Percentiles rank a stretch among this genome's conserved stretches.
These are phyloP conservation scores for Drosophila neonasuta DNA, from an alignment of 2,888 invertebrate genomes.

Conservation along the genomic window DNA sequence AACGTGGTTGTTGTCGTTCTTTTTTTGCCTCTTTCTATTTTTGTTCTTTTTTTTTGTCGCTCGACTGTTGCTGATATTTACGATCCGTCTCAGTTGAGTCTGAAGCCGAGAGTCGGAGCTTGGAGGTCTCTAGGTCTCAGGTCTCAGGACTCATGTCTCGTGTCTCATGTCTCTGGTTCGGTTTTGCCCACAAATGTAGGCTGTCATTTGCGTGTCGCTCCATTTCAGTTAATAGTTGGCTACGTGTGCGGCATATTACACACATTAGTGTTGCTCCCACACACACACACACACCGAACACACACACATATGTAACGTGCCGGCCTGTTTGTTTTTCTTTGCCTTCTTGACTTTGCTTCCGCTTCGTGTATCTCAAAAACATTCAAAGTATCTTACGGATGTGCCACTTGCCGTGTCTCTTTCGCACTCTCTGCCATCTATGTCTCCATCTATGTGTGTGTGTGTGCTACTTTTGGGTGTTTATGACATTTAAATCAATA, in stretches of 20 bases:
- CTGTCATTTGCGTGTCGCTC: constrained; percentile 62
- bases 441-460: constrained; percentile 3
- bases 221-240: constrained; percentile 72
- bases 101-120: constrained; percentile 9
- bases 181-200: constrained; percentile 57
- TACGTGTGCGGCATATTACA: constrained; percentile 76
- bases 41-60: constrained; percentile 19
- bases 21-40: not conserved
- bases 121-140: constrained; percentile 6
- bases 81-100: constrained; percentile 12
- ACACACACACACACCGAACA: constrained; percentile 17
- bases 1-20: constrained; percentile 33
- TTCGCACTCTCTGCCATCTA: not conserved
- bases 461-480: constrained; percentile 65
- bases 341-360: constrained; percentile 70
- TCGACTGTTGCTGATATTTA: constrained; percentile 29
- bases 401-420: constrained; percentile 67
- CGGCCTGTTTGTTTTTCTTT: constrained; percentile 51
- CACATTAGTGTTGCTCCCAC: constrained; percentile 56
- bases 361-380: constrained; percentile 66
- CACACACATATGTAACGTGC: constrained; percentile 31
- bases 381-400: constrained; percentile 77
- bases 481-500: constrained; percentile 79
- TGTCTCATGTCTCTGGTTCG: constrained; percentile 1
- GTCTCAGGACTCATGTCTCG: not conserved